Evolutionary conservation across 2,888 invertebrate species (phyloP), one percentile per base, ranked within the genome.

Genomic region (Campaea margaritaria): DNA sequence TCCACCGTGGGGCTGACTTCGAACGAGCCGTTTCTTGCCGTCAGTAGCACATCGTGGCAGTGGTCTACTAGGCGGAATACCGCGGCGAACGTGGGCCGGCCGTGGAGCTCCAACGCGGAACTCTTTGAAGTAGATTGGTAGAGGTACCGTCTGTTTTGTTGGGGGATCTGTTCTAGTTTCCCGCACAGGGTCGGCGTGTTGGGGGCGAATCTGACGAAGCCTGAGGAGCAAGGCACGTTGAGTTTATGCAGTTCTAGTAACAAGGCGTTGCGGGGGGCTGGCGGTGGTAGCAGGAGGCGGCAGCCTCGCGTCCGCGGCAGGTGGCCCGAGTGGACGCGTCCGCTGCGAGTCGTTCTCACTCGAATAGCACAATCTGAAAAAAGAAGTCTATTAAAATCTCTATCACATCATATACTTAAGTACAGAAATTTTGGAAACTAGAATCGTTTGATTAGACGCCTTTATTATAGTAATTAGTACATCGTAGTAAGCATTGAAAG

Each of bases 21-120:
- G 87, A 94, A 94, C 74, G 95, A 94, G 76, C 94, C 95, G 87
- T 95, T 95, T 68, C 93, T 92, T 52, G 91, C 89, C 69, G 93
- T 93, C 68, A 95, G 93, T 36, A 95, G 94, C 66, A 95, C 93
- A 81, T 95, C 95, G 79, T 95, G 95, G 74, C 96, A 96, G 79
- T 94, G 94, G 85, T 96, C 96, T 60, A 96, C 95, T 72, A 94
- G 85, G 76, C 94, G 94, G 87, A 94, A 96, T 72, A 89, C 90
- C 73, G 95, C 92, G 80, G 94, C 93, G 91, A 95, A 96, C 83
- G 94, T 93, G 58, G 95, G 95, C 80, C 92, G 92, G 64, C 94
- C 95, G 74, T 94, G 94, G 56, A 95, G 84, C 73, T 93, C 93
- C 65, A 95, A 79, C 42, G 91, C 89, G 5, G 93, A 93, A 64